A percentile compares a stretch with the other conserved stretches of the same genome.
These are phyloP conservation scores for Rhineura floridana DNA, from an alignment of 2,113 vertebrate genomes.

Conservation along the genomic window DNA sequence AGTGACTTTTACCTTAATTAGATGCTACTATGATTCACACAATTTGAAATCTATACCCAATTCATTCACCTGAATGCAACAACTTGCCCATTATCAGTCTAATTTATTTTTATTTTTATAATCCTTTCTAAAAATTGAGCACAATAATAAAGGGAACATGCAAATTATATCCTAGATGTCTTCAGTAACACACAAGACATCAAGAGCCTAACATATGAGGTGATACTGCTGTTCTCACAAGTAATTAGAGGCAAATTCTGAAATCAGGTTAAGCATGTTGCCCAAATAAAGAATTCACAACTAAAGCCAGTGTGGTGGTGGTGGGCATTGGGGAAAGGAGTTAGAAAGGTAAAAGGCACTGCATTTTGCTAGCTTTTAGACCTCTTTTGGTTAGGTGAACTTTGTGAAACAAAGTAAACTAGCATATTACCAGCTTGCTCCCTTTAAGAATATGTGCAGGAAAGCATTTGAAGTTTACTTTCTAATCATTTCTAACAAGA, in stretches of 20 bases:
- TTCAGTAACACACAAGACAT: not conserved
- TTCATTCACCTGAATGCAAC: not conserved
- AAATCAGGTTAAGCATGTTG: not conserved
- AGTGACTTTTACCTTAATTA: slow-evolving; percentile 14
- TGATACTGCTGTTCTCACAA: not conserved
- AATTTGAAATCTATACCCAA: slow-evolving; percentile 31
- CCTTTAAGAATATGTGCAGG: not conserved
- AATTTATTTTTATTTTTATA: not conserved
- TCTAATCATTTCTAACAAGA: not conserved
- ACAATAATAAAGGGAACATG: slow-evolving; percentile 1
- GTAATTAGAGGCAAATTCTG: not conserved
- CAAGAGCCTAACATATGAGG: not conserved
- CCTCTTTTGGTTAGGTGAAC: not conserved
- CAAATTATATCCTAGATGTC: not conserved
- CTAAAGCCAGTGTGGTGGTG: not conserved
- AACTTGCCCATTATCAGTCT: not conserved
- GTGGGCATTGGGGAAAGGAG: not conserved
- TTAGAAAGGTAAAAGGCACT: accelerated
- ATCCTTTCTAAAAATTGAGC: not conserved
- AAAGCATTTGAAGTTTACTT: not conserved
- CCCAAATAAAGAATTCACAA: not conserved
- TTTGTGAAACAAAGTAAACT: not conserved
- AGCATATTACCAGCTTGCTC: not conserved
- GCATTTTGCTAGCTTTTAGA: not conserved
- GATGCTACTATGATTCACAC: not conserved